phyloP scores from a whole-genome alignment of 2,888 invertebrate genomes.

The Lithophane leautieri region DNA sequence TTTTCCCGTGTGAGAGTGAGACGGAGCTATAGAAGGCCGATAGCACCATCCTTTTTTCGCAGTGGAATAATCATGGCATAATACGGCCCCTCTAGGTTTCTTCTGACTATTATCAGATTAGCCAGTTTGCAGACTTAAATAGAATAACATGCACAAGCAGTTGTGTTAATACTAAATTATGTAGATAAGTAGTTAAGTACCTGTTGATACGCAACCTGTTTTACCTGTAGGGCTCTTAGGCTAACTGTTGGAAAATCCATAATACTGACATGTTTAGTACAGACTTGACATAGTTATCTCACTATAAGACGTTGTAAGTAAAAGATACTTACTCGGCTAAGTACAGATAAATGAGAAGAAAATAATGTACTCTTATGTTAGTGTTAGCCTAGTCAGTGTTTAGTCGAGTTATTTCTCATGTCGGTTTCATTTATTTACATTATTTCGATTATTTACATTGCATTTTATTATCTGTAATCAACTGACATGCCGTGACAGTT shows the following conservation, averaged over 20 bases:
- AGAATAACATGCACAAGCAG: background rate
- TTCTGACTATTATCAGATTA: background rate
- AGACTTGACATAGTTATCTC: background rate
- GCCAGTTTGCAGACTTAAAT: background rate
- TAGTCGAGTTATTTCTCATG: too few relatives aligned
- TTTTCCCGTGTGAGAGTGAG: too few relatives aligned
- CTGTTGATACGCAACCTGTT: conserved; percentile 25
- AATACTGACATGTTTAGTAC: background rate
- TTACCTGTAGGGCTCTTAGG: conserved; percentile 4
- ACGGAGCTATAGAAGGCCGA: too few relatives aligned
- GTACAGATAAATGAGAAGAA: background rate
- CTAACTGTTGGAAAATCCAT: conserved; percentile 1
- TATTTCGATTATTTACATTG: too few relatives aligned
- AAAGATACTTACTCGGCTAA: background rate
- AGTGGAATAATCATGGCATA: too few relatives aligned
- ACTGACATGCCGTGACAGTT: too few relatives aligned
- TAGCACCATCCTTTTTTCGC: too few relatives aligned
- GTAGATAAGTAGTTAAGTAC: background rate
- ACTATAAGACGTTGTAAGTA: background rate
- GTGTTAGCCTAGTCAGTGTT: too few relatives aligned
- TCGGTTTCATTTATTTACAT: too few relatives aligned
- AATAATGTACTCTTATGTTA: background rate
- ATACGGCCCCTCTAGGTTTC: too few relatives aligned
- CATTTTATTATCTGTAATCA: too few relatives aligned
- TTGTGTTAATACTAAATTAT: background rate